Conservation (phyloP, 2,888 invertebrate species). For the Ischnura elegans region DNA sequence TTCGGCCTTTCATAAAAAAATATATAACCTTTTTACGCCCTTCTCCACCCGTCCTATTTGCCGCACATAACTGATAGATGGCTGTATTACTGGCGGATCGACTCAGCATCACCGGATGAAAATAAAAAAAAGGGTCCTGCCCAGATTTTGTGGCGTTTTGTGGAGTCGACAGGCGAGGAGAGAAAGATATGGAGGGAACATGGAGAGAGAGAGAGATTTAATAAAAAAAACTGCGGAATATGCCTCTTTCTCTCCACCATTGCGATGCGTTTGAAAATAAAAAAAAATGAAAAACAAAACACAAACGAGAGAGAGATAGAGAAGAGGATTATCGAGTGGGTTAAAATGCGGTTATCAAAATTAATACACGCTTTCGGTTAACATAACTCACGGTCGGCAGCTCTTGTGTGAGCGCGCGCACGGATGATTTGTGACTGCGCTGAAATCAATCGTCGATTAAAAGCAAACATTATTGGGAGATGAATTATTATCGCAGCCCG, state of each 20-base stretch:
- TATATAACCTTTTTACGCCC: too few relatives aligned
- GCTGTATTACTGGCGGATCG: constrained; percentile 27
- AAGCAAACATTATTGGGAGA: neutral
- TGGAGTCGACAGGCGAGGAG: neutral
- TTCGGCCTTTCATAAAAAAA: too few relatives aligned
- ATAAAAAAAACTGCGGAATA: neutral
- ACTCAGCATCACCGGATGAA: neutral
- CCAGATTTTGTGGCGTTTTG: constrained; percentile 20
- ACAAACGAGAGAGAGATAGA: too few relatives aligned
- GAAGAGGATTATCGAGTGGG: neutral
- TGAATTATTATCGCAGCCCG: neutral
- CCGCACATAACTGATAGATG: neutral
- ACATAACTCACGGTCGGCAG: neutral
- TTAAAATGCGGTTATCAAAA: neutral
- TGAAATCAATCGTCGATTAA: neutral
- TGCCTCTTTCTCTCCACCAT: neutral
- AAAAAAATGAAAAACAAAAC: too few relatives aligned
- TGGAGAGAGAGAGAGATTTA: too few relatives aligned
- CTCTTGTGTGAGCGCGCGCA: neutral
- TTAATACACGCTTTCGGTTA: constrained; percentile 15
- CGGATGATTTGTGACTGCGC: constrained; percentile 1
- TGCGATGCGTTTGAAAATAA: neutral
- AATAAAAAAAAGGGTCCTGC: neutral
- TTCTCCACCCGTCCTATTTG: neutral
- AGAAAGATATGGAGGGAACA: too few relatives aligned